A percentile compares a stretch with the other conserved stretches of the same genome.
These are phyloP conservation scores for Malacoraja senta DNA, from an alignment of 2,797 vertebrate species.

Conservation along the genomic window DNA sequence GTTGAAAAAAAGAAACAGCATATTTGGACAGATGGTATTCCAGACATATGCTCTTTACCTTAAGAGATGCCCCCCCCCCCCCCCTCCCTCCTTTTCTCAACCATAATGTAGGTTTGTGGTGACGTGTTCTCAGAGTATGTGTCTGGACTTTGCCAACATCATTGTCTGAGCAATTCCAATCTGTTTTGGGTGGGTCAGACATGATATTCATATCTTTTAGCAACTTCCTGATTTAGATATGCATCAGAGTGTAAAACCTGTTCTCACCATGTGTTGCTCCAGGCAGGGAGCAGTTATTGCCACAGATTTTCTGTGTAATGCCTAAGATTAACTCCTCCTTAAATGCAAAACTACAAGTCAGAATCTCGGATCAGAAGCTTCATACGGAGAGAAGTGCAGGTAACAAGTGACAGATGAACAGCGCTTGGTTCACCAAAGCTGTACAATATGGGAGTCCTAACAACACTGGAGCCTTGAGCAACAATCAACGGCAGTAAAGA, in stretches of 20 bases:
- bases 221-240: slow-evolving; percentile 10
- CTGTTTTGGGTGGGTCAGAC: slow-evolving; percentile 4
- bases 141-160: not conserved
- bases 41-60: not conserved
- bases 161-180: not conserved
- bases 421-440: not conserved
- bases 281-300: too few species aligned
- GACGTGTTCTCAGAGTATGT: not conserved
- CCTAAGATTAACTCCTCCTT: not conserved
- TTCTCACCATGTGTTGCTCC: not conserved
- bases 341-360: not conserved
- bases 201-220: slow-evolving; percentile 22
- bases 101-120: too few species aligned
- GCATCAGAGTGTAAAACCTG: slow-evolving; percentile 5
- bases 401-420: not conserved
- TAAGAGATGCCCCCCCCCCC: not conserved
- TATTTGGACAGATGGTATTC: not conserved
- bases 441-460: not conserved
- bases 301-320: not conserved
- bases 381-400: not conserved
- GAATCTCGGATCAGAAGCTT: not conserved
- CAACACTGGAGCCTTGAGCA: not conserved
- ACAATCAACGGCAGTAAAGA: not conserved
- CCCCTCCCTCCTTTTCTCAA: not conserved
- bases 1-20: not conserved